Evolutionary conservation across 1,140 invertebrate genomes (phyloP).

Genomic region (Goniozus legneri): DNA sequence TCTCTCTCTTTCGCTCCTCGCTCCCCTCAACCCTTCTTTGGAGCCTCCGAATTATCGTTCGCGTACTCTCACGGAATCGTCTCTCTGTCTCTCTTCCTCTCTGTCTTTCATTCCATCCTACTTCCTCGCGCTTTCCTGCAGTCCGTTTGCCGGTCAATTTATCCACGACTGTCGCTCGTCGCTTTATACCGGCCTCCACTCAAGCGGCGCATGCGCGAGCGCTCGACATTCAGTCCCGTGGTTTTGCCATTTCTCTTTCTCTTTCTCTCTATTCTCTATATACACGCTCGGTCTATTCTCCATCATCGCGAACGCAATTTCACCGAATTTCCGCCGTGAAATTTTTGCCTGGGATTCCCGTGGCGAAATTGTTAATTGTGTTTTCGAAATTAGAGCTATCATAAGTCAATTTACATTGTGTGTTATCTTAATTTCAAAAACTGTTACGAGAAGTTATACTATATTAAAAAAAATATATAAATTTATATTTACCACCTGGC

Average conservation of each 20-base stretch:
- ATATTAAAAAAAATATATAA: too few species aligned
- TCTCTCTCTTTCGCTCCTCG: too few species aligned
- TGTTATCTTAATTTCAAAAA: too few species aligned
- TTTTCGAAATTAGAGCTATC: too few species aligned
- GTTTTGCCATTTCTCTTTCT: constrained; percentile 15
- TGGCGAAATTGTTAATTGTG: too few species aligned
- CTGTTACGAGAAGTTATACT: too few species aligned
- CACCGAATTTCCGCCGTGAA: not conserved
- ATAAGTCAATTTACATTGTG: too few species aligned
- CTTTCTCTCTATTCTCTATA: constrained; percentile 19
- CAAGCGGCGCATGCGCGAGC: too few species aligned
- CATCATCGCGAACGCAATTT: not conserved
- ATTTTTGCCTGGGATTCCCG: not conserved
- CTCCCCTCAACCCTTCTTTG: too few species aligned
- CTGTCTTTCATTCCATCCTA: not conserved
- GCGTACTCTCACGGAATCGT: constrained; percentile 39
- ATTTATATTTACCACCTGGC: too few species aligned
- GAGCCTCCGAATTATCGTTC: constrained; percentile 50
- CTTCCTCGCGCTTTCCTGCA: not conserved
- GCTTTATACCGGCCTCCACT: constrained; percentile 6
- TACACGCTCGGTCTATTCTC: not conserved
- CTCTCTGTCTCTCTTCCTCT: not conserved
- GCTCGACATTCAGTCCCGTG: too few species aligned
- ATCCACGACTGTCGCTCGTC: constrained; percentile 15
- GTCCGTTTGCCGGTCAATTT: constrained; percentile 29